A percentile compares a stretch with the other conserved stretches of the same genome.
phyloP scores from a whole-genome alignment of 2,797 vertebrate species.

The Hoplostethus atlanticus region DNA sequence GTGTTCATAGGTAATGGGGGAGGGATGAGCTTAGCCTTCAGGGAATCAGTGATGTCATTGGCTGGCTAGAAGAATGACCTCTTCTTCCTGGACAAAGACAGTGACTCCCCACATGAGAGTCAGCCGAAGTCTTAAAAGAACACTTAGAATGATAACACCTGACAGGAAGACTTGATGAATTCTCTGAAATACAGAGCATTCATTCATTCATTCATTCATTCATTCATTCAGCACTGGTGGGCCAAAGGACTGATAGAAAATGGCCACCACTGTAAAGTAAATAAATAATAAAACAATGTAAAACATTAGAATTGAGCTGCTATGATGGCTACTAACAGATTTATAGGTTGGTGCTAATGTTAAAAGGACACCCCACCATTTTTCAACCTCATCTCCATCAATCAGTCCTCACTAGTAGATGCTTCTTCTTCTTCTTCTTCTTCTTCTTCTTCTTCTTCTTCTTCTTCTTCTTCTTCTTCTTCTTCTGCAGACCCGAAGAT shows the following conservation, averaged over 20 bases:
- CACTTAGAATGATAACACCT: neutral
- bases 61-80: neutral
- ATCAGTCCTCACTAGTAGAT: too few relatives aligned
- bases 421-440: too few relatives aligned
- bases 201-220: too few relatives aligned
- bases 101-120: conserved; percentile 18
- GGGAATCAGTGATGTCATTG: conserved; percentile 7
- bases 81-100: neutral
- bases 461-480: too few relatives aligned
- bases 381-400: too few relatives aligned
- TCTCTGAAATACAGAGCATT: neutral
- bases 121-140: neutral
- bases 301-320: neutral
- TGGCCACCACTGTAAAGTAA: neutral
- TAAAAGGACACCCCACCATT: too few relatives aligned
- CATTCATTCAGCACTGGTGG: too few relatives aligned
- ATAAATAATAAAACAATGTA: neutral
- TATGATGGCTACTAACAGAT: too few relatives aligned
- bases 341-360: too few relatives aligned
- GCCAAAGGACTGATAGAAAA: neutral
- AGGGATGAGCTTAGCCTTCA: neutral
- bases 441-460: too few relatives aligned
- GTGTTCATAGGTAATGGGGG: neutral
- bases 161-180: neutral
- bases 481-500: too few relatives aligned